Base-by-base conservation (phyloP, 2,113 vertebrate species). In the Oceanites oceanicus region DNA sequence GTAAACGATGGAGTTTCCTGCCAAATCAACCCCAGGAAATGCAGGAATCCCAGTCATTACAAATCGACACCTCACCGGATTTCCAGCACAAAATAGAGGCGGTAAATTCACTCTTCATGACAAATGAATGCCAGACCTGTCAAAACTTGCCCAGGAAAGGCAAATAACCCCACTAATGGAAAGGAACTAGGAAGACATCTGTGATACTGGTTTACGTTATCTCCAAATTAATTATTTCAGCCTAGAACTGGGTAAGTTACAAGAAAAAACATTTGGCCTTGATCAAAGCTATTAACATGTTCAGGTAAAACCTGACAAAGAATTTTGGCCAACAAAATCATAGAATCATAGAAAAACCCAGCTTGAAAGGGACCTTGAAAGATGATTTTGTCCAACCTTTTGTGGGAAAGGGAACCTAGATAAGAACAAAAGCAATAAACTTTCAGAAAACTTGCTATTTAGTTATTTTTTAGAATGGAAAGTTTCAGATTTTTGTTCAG, bases 1-100 rank as follows among this genome's bases (percentile, higher is more conserved):
- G 36, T 7, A 29, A 90, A 14, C 1, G 65, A 30, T 30, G 70
- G 56, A 22, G 50, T 52, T 97, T 97, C 92, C 94, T 94, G 81
- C 44, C 81, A 85, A 75, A 82, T 91, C 92, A 94, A 36, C 30
- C 34, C 53, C 84, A 90, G 96, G 95, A 96, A 96, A 56, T 2
- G 30, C 93, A 91, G 87, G 90, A 91, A 91, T 87, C 25, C 50
- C 75, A 32, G 32, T 8, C 30, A 6, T 1, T 10, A 29, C 40
- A n/a, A 12, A 27, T 2, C 19, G 29, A 7, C 34, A 1, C 62
- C 47, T 67, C 59, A 30, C 50, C 9, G 44, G 79, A 96, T 94
- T 96, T 84, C 91, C 95, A 82, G 80, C 26, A 7, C 22, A 6
- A 13, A 71, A 20, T 63, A 50, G 66, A 42, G 68, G 68, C 1